Evolutionary conservation across 2,797 vertebrate genomes (phyloP).

Genomic region (Oreonectes daqikongensis): DNA sequence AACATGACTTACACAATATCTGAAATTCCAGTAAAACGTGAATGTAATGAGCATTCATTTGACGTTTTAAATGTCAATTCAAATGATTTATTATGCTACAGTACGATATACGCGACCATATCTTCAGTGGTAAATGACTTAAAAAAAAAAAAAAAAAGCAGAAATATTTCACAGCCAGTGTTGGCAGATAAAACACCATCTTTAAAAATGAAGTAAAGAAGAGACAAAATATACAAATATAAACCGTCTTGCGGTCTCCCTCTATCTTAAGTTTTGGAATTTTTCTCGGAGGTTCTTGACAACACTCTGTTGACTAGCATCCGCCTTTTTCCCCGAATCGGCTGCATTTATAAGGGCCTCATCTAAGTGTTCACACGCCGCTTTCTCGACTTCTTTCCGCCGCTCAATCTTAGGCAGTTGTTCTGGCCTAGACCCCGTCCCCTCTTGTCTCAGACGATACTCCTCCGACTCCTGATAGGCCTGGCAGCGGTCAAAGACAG

Average conservation of each 20-base stretch:
- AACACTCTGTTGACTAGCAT: conserved; percentile 56
- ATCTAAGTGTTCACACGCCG: conserved; percentile 7
- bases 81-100: conserved; percentile 7
- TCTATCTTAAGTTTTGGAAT: conserved; percentile 71
- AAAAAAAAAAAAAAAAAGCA: not conserved
- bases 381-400: conserved; percentile 43
- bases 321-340: conserved; percentile 49
- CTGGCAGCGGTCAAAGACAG: conserved; percentile 79
- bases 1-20: conserved; percentile 4
- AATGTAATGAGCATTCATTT: not conserved
- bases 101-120: not conserved
- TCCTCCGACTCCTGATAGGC: conserved; percentile 82
- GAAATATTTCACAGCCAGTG: not conserved
- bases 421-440: conserved; percentile 36
- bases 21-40: not conserved
- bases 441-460: conserved; percentile 67
- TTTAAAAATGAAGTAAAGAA: conserved; percentile 12
- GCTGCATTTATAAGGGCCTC: conserved; percentile 29
- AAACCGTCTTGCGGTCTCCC: not conserved
- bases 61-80: conserved; percentile 12
- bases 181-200: not conserved
- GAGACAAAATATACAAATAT: not conserved
- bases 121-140: not conserved
- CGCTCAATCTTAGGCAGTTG: not conserved
- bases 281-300: conserved; percentile 73